Evolutionary conservation across 2,113 vertebrate genomes (phyloP).

Genomic region (Cettia cetti): DNA sequence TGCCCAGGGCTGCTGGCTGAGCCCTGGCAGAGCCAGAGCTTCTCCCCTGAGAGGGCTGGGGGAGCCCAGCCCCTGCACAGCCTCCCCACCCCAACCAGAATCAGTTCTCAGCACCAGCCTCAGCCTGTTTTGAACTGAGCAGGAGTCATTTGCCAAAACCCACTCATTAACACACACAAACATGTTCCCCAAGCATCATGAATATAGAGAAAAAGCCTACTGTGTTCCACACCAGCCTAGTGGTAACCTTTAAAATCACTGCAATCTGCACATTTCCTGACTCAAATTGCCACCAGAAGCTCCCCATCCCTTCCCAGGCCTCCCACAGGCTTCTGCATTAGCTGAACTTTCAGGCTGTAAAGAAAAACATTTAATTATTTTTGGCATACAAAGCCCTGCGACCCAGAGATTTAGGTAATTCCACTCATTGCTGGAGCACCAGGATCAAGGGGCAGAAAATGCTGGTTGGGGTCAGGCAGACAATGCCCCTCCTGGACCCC

Average conservation of each 20-base stretch:
- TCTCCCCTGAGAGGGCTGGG: rapidly evolving
- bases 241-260: not conserved
- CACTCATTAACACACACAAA: not conserved
- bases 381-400: not conserved
- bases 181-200: not conserved
- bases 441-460: not conserved
- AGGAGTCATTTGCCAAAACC: not conserved
- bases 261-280: not conserved
- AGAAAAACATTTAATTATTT: not conserved
- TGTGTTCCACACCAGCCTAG: not conserved
- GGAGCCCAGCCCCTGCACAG: not conserved
- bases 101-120: not conserved
- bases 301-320: not conserved
- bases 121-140: not conserved
- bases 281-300: not conserved
- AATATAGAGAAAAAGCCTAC: not conserved
- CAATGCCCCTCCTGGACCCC: not conserved
- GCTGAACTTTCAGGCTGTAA: not conserved
- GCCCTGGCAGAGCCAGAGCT: not conserved
- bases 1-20: not conserved
- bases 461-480: not conserved
- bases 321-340: not conserved
- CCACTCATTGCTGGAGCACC: not conserved
- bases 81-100: not conserved
- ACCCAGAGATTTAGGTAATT: not conserved